These are phyloP conservation scores for Trichogramma dendrolimi DNA, from an alignment of 2,888 invertebrate species.

Conservation along the genomic window DNA sequence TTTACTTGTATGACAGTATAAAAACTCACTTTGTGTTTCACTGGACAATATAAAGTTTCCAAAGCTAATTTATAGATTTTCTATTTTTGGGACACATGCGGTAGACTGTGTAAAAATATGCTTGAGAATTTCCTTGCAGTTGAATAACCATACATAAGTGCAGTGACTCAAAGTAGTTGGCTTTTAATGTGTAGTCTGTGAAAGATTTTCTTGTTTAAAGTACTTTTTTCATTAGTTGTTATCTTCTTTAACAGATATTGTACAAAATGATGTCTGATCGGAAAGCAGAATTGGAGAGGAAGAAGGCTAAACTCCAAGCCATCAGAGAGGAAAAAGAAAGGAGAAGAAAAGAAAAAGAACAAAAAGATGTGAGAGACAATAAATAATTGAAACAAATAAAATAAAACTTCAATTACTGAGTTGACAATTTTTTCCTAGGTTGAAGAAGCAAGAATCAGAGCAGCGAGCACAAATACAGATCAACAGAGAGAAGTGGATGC, in stretches of 20 bases:
- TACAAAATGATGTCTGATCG: slow-evolving; percentile 70
- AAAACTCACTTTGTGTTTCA: too few species aligned
- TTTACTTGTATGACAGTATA: too few species aligned
- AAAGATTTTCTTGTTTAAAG: too few species aligned
- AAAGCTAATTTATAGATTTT: too few species aligned
- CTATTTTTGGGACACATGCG: too few species aligned
- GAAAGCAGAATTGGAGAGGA: slow-evolving; percentile 87
- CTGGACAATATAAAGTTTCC: too few species aligned
- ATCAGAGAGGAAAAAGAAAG: slow-evolving; percentile 86
- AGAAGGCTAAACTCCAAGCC: slow-evolving; percentile 86
- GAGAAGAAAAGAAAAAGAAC: slow-evolving; percentile 78
- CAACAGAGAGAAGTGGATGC: slow-evolving; percentile 73
- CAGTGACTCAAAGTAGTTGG: too few species aligned
- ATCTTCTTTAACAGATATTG: slow-evolving; percentile 1
- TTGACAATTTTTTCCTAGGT: slow-evolving; percentile 40
- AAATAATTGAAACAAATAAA: slow-evolving; percentile 11
- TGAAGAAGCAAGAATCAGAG: slow-evolving; percentile 53
- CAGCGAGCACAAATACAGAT: slow-evolving; percentile 53
- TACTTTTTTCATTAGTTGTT: too few species aligned
- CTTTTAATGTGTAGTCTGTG: too few species aligned
- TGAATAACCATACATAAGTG: too few species aligned
- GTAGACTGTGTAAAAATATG: too few species aligned
- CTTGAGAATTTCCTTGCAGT: too few species aligned
- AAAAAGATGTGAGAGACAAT: slow-evolving; percentile 69
- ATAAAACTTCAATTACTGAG: slow-evolving; percentile 1